These are phyloP conservation scores for Eurytoma adleriae DNA, from an alignment of 2,888 invertebrate species.

Conservation along the genomic window DNA sequence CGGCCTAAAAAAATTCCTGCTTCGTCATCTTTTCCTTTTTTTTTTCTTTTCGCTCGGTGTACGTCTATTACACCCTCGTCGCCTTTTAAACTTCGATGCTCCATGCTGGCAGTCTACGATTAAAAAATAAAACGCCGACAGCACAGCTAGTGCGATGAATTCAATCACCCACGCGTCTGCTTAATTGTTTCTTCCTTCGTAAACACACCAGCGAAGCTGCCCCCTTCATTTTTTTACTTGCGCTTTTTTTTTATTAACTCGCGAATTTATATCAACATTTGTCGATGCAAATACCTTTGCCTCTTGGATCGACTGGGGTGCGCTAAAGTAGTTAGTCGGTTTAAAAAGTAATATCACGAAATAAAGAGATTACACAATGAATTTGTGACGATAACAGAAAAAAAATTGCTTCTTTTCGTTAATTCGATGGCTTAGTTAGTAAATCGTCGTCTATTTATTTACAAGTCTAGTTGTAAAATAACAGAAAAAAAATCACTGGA, in stretches of 20 bases:
- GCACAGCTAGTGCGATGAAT: slow-evolving; percentile 62
- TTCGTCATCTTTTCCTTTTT: slow-evolving; percentile 29
- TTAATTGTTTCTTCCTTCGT: slow-evolving; percentile 62
- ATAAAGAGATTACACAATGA: slow-evolving; percentile 20
- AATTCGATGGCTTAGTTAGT: background rate
- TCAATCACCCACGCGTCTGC: background rate
- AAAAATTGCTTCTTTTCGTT: slow-evolving; percentile 19
- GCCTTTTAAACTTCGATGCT: slow-evolving; percentile 19
- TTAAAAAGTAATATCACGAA: slow-evolving; percentile 45
- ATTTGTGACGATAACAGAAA: background rate
- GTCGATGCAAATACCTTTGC: slow-evolving; percentile 27
- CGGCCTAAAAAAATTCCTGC: slow-evolving; percentile 63
- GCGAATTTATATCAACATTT: slow-evolving; percentile 19
- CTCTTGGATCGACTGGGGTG: slow-evolving; percentile 28
- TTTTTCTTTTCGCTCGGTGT: slow-evolving; percentile 30
- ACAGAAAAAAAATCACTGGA: background rate
- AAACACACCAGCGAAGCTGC: slow-evolving; percentile 46
- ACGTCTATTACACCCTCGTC: background rate
- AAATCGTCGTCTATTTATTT: slow-evolving; percentile 17
- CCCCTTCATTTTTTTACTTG: slow-evolving; percentile 28
- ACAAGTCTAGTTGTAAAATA: slow-evolving; percentile 6
- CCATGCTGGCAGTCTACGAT: slow-evolving; percentile 61
- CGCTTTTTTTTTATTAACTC: slow-evolving; percentile 5
- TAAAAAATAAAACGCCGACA: slow-evolving; percentile 74
- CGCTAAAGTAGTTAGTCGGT: slow-evolving; percentile 13